Evolutionary conservation across 2,113 vertebrate species (phyloP).

Genomic region (Upupa epops): DNA sequence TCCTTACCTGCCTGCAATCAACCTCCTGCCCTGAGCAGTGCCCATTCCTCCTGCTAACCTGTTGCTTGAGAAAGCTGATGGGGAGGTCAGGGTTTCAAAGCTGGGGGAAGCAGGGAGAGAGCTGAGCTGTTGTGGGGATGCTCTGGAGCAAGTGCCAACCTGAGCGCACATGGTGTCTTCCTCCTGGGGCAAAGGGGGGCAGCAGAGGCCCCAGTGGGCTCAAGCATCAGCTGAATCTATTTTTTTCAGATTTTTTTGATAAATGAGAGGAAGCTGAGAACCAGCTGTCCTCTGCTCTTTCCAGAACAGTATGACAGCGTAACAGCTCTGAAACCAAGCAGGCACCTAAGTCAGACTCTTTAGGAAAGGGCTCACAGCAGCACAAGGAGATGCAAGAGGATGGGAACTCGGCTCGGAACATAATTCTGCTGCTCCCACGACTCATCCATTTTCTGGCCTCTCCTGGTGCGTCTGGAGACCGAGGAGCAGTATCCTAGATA

Average conservation of each 20-base stretch:
- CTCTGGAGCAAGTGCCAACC: not conserved
- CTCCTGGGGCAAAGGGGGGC: not conserved
- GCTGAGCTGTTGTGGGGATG: not conserved
- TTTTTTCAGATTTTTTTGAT: not conserved
- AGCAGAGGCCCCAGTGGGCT: accelerated
- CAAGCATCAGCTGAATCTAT: not conserved
- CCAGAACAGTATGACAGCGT: not conserved
- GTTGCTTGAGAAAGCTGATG: not conserved
- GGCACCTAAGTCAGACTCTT: not conserved
- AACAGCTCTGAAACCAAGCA: not conserved
- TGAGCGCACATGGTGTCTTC: not conserved
- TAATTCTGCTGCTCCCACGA: not conserved
- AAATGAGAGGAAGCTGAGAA: not conserved
- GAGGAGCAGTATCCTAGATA: constrained; percentile 45
- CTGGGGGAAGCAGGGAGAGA: not conserved
- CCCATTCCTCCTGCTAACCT: not conserved
- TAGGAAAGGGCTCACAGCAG: not conserved
- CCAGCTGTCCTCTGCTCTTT: not conserved
- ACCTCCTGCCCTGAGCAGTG: not conserved
- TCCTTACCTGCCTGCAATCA: not conserved
- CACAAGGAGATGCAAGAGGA: not conserved
- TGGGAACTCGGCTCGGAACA: constrained; percentile 4
- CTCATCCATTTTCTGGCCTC: not conserved
- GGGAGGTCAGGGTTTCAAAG: not conserved
- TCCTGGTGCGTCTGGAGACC: not conserved